Evolutionary conservation across 2,888 invertebrate genomes (phyloP).

Genomic region (Watsonalla cultraria): DNA sequence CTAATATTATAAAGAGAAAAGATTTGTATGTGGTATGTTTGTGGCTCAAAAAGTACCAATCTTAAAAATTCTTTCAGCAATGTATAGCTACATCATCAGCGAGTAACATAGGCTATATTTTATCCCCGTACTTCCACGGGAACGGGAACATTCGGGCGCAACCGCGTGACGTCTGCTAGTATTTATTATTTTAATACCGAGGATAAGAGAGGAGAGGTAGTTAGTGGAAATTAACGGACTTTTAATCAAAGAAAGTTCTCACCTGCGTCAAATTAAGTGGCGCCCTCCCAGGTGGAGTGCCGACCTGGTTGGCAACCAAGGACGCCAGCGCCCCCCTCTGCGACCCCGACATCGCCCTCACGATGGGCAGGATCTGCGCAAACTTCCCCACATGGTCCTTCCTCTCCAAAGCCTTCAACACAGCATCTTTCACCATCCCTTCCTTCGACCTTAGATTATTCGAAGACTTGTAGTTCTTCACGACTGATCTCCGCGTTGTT

Average conservation of each 20-base stretch:
- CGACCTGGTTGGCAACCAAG: conserved; percentile 80
- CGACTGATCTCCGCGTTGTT: conserved; percentile 38
- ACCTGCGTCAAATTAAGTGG: conserved; percentile 80
- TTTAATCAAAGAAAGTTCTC: conserved; percentile 5
- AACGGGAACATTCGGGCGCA: too few species aligned
- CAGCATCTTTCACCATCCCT: conserved; percentile 70
- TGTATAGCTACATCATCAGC: too few species aligned
- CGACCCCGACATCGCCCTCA: conserved; percentile 80
- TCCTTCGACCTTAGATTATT: conserved; percentile 58
- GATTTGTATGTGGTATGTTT: too few species aligned
- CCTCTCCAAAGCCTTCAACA: conserved; percentile 77
- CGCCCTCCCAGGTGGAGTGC: conserved; percentile 70
- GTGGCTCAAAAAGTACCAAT: too few species aligned
- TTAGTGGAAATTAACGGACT: not conserved
- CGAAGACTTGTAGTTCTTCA: conserved; percentile 50
- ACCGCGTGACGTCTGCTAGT: too few species aligned
- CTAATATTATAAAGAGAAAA: too few species aligned
- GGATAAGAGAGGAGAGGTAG: too few species aligned
- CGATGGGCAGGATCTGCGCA: conserved; percentile 81
- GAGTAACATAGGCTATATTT: too few species aligned
- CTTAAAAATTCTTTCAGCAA: too few species aligned
- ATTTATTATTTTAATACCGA: too few species aligned
- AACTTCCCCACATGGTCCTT: conserved; percentile 80
- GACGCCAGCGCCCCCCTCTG: conserved; percentile 81
- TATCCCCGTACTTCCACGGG: too few species aligned